A percentile compares a stretch with the other conserved stretches of the same genome.
These are phyloP conservation scores for Amorpha juglandis DNA, from an alignment of 2,888 invertebrate genomes.

Conservation along the genomic window DNA sequence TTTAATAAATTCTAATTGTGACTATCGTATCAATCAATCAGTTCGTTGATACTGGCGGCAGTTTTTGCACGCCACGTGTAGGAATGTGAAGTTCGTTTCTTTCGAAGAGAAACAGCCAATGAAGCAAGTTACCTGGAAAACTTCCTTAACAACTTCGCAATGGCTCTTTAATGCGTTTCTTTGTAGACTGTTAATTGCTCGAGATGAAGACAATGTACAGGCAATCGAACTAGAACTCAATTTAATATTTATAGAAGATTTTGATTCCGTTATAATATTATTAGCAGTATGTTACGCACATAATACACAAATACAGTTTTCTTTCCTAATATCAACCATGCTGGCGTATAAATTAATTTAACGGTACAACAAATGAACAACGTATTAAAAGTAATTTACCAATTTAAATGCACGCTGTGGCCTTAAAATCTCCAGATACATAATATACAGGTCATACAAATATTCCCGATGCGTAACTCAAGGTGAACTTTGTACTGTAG, in stretches of 20 bases:
- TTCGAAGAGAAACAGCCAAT: slow-evolving; percentile 32
- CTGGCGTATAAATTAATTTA: not conserved
- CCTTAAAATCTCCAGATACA: slow-evolving; percentile 11
- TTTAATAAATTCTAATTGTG: slow-evolving; percentile 69
- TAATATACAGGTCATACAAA: slow-evolving; percentile 7
- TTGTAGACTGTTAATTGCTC: not conserved
- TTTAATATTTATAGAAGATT: not conserved
- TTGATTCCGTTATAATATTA: not conserved
- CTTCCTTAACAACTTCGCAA: slow-evolving; percentile 24
- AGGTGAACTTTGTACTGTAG: not conserved
- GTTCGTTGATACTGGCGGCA: slow-evolving; percentile 39
- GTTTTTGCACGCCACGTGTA: slow-evolving; percentile 49
- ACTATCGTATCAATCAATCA: slow-evolving; percentile 69
- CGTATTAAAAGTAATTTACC: slow-evolving; percentile 4
- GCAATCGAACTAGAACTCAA: not conserved
- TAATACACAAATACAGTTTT: not conserved
- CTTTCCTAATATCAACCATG: not conserved
- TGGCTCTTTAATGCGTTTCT: not conserved
- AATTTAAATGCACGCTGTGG: slow-evolving; percentile 14
- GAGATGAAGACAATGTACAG: not conserved
- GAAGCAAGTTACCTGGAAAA: slow-evolving; percentile 31
- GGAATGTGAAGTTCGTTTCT: slow-evolving; percentile 36
- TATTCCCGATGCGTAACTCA: slow-evolving; percentile 12
- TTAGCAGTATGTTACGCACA: not conserved
- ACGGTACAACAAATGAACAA: not conserved